Conservation (phyloP, 2,797 vertebrate species). For the Acipenser oxyrinchus region DNA sequence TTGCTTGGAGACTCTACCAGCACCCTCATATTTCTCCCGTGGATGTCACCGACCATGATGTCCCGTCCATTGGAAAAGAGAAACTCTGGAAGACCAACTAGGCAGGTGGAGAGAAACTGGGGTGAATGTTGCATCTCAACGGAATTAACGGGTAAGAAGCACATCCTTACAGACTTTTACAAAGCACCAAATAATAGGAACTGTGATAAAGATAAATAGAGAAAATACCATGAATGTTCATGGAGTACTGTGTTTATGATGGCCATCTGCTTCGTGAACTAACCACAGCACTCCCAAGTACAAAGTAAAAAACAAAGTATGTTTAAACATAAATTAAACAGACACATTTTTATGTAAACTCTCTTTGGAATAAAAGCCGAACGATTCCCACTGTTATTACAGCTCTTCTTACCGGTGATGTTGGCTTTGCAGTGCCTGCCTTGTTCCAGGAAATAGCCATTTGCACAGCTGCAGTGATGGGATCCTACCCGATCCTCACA, state of each 20-base stretch:
- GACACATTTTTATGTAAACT: no score
- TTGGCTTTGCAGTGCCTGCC: slow-evolving; percentile 57
- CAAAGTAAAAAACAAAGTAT: no score
- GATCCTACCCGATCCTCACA: slow-evolving; percentile 59
- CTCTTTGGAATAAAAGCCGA: no score
- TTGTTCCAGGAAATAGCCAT: slow-evolving; percentile 56
- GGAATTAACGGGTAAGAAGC: neutral
- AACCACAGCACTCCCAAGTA: no score
- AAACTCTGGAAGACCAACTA: slow-evolving; percentile 55
- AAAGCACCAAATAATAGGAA: no score
- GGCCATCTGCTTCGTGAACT: no score
- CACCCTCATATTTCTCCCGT: slow-evolving; percentile 47
- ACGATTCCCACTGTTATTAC: neutral
- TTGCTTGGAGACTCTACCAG: slow-evolving; percentile 50
- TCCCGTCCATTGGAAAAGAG: slow-evolving; percentile 58
- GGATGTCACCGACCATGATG: slow-evolving; percentile 58
- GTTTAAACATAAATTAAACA: no score
- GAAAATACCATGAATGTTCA: no score
- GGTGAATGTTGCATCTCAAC: neutral
- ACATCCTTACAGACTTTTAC: neutral
- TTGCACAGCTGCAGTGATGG: slow-evolving; percentile 55
- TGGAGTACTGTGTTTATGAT: no score
- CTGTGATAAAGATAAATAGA: no score
- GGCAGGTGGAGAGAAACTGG: neutral
- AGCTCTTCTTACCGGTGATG: slow-evolving; percentile 41